These are phyloP conservation scores for Dermatemys mawii DNA, from an alignment of 2,113 vertebrate species.

Conservation along the genomic window DNA sequence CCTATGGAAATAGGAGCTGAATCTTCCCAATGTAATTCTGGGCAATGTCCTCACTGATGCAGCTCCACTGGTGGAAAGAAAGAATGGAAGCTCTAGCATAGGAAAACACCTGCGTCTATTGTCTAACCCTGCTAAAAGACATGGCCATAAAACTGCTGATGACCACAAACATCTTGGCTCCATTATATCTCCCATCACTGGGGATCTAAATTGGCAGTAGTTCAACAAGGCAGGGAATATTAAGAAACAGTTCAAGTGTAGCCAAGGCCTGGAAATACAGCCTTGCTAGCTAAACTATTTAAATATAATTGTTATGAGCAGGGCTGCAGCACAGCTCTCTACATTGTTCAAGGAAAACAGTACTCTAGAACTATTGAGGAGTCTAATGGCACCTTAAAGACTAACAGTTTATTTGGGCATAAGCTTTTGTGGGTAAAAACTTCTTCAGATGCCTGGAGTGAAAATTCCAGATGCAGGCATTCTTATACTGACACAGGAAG, in stretches of 20 bases:
- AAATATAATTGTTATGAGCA: not conserved
- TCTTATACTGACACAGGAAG: too few species aligned
- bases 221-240: not conserved
- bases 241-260: not conserved
- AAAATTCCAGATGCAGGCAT: too few species aligned
- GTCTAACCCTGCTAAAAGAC: not conserved
- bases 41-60: not conserved
- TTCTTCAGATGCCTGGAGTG: too few species aligned
- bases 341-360: accelerated
- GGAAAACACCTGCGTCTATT: not conserved
- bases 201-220: not conserved
- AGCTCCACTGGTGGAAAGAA: not conserved
- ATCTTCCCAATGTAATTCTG: not conserved
- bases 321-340: not conserved
- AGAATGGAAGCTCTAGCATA: not conserved
- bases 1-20: not conserved
- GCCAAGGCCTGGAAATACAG: not conserved
- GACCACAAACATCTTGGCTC: not conserved
- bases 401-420: too few species aligned
- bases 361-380: too few species aligned
- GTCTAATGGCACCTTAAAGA: too few species aligned
- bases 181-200: not conserved
- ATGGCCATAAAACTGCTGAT: not conserved
- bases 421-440: too few species aligned
- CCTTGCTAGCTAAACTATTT: not conserved